phyloP scores from a whole-genome alignment of 2,888 invertebrate genomes.

The Hypomecis atomaria region DNA sequence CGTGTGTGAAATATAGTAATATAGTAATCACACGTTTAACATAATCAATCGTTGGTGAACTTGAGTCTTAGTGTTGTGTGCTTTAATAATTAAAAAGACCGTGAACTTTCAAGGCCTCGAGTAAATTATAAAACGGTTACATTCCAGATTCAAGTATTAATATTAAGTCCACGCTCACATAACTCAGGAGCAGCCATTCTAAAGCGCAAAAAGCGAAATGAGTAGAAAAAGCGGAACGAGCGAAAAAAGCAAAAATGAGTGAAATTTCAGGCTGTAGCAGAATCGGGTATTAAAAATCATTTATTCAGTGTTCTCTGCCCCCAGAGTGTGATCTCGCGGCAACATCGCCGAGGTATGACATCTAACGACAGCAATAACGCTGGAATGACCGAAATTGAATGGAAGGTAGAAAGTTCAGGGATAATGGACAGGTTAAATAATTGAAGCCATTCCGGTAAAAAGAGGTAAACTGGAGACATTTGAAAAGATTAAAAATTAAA shows the following conservation, averaged over 20 bases:
- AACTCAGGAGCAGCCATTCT: conserved; percentile 60
- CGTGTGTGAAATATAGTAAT: too few relatives aligned
- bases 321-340: conserved; percentile 51
- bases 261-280: conserved; percentile 42
- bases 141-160: conserved; percentile 38
- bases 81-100: conserved; percentile 27
- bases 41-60: too few relatives aligned
- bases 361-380: conserved; percentile 43
- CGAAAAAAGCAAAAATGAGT: conserved; percentile 45
- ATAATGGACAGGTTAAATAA: conserved; percentile 35
- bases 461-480: conserved; percentile 7
- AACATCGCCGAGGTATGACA: conserved; percentile 43
- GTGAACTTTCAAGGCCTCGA: conserved; percentile 16
- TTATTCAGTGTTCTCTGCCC: conserved; percentile 54
- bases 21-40: too few relatives aligned
- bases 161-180: conserved; percentile 51
- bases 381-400: conserved; percentile 41
- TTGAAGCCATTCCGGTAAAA: conserved; percentile 22
- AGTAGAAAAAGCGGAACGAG: conserved; percentile 44
- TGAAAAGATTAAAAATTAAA: conserved; percentile 2
- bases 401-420: conserved; percentile 38
- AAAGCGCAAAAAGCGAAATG: conserved; percentile 42
- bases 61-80: conserved; percentile 16
- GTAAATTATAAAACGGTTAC: conserved; percentile 26
- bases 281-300: conserved; percentile 54